Evolutionary conservation across 2,797 vertebrate genomes (phyloP), one percentile per base, ranked within the genome.

Genomic region (Atherinosoma microstoma): DNA sequence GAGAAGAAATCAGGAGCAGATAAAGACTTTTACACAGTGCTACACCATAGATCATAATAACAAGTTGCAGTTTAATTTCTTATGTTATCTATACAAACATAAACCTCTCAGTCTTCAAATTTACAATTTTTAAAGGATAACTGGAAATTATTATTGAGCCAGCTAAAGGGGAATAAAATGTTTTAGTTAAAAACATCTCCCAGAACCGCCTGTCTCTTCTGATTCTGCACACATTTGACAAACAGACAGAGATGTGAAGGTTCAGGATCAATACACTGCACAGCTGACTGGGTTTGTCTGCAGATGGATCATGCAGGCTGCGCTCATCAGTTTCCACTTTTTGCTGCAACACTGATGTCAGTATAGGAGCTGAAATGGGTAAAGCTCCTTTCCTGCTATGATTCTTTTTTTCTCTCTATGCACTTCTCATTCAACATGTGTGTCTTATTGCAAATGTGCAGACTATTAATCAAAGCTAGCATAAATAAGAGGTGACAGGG

Each of bases 401-500:
- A 10, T 49, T 49, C n/a, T 49, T 35, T 49, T 49, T 49, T 11
- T 49, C 57, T 62, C 8, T 45, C 59, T 83, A 73, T 73, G 61
- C 54, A 66, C 62, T 64, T 81, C 54, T 79, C 74, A 65, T 74
- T 80, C 78, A 65, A 4, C 47, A 60, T 57, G 34, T 59, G 61
- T 49, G 53, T 78, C 73, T 82, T 66, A 18, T 75, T 74, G 67
- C 54, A 57, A 86, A 76, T 45, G 63, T 57, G 63, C 45, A 60
- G 75, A 63, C 77, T 64, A 89, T 88, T 85, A 84, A 89, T 91
- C 88, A 91, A 74, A 78, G 75, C 70, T 67, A 80, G 73, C 63
- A 64, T 87, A 88, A 89, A 89, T 82, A 86, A 22, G 49, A 67
- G 56, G 62, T 63, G 82, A 80, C 61, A 60, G 76, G 64, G 60